phyloP scores from a whole-genome alignment of 2,113 vertebrate genomes.

The Arvicanthis niloticus region DNA sequence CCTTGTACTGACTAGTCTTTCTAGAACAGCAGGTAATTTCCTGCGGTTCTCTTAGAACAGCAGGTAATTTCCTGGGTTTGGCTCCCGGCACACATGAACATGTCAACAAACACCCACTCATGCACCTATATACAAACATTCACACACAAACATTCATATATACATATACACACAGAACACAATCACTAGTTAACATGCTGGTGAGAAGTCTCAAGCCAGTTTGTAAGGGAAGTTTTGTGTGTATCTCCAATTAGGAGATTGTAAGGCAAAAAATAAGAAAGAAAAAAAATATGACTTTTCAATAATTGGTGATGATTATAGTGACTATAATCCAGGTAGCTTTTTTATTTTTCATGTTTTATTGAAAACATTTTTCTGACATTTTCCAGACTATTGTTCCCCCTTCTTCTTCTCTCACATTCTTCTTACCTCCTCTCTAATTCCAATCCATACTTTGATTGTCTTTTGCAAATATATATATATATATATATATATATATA shows the following conservation, averaged over 20 bases:
- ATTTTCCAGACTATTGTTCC: not conserved
- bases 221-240: not conserved
- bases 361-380: not conserved
- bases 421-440: no score
- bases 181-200: not conserved
- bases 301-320: not conserved
- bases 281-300: not conserved
- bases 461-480: not conserved
- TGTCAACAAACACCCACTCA: not conserved
- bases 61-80: no score
- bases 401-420: fast-evolving
- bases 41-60: no score
- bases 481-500: no score
- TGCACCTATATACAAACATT: not conserved
- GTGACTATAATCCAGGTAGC: not conserved
- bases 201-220: not conserved
- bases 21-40: no score
- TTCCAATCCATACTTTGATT: not conserved
- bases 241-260: not conserved
- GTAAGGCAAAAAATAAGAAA: not conserved
- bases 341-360: not conserved
- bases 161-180: not conserved
- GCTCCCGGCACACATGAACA: no score
- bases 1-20: no score
- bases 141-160: not conserved